phyloP scores from a whole-genome alignment of 2,797 vertebrate species.

The Oceanodroma leucorhoa region DNA sequence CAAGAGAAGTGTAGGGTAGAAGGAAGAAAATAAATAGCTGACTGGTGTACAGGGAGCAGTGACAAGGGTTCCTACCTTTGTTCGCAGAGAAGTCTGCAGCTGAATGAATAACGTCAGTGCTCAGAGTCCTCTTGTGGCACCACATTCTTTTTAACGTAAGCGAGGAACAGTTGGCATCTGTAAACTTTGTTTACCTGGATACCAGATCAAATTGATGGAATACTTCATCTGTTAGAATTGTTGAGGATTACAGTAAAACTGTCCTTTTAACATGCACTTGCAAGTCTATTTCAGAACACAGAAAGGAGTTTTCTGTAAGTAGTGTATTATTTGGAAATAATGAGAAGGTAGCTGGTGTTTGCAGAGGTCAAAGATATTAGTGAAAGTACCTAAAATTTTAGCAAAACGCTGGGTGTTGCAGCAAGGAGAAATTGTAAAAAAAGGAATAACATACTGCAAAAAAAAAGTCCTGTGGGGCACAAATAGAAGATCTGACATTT shows the following conservation, averaged over 20 bases:
- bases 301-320: not conserved
- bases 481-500: slow-evolving; percentile 49
- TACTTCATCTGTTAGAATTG: not conserved
- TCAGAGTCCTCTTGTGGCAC: not conserved
- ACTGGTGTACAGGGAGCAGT: not conserved
- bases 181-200: not conserved
- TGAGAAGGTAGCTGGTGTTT: not conserved
- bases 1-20: not conserved
- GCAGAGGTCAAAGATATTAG: slow-evolving; percentile 24
- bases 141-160: not conserved
- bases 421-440: not conserved
- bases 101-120: not conserved
- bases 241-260: not conserved
- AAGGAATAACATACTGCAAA: not conserved
- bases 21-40: not conserved
- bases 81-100: not conserved
- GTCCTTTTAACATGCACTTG: not conserved
- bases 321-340: not conserved
- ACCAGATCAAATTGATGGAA: not conserved
- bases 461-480: not conserved
- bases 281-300: not conserved
- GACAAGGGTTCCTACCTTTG: not conserved
- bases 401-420: not conserved
- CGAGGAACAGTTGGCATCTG: not conserved
- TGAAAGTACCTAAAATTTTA: slow-evolving; percentile 30